Conservation (phyloP, 2,888 invertebrate species). For the Athalia cordata region DNA sequence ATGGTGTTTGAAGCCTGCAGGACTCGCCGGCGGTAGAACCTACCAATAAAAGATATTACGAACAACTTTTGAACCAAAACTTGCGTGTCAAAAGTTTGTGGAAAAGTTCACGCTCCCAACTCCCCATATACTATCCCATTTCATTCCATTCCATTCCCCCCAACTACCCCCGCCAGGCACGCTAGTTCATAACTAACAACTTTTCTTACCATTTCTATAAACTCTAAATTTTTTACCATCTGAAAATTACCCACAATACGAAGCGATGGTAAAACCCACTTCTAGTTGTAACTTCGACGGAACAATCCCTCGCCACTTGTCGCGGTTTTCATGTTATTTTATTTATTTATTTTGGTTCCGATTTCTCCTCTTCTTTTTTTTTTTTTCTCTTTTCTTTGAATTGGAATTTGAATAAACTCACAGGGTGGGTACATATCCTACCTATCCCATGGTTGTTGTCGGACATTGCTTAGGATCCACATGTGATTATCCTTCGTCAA, state of each 20-base stretch:
- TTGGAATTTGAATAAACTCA: constrained; percentile 8
- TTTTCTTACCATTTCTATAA: neutral
- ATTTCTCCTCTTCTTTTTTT: no score
- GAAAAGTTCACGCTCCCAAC: neutral
- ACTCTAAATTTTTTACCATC: no score
- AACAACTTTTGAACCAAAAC: constrained; percentile 15
- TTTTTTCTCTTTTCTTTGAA: neutral
- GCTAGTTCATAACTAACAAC: constrained; percentile 10
- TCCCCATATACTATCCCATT: neutral
- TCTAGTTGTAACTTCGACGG: no score
- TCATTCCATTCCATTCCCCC: neutral
- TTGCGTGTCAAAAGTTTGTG: constrained; percentile 9
- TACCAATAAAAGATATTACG: constrained; percentile 31
- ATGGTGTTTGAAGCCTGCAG: constrained; percentile 13
- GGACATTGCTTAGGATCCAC: constrained; percentile 10
- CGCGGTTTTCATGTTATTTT: no score
- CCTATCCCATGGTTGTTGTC: neutral
- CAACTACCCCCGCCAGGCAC: neutral
- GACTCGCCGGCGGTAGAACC: neutral
- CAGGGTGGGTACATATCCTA: no score
- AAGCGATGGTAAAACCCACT: no score
- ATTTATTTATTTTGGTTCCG: no score
- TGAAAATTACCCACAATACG: no score
- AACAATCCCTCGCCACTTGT: no score
- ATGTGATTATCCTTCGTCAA: constrained; percentile 37